phyloP scores from a whole-genome alignment of 2,113 vertebrate genomes.

The Nerophis lumbriciformis region DNA sequence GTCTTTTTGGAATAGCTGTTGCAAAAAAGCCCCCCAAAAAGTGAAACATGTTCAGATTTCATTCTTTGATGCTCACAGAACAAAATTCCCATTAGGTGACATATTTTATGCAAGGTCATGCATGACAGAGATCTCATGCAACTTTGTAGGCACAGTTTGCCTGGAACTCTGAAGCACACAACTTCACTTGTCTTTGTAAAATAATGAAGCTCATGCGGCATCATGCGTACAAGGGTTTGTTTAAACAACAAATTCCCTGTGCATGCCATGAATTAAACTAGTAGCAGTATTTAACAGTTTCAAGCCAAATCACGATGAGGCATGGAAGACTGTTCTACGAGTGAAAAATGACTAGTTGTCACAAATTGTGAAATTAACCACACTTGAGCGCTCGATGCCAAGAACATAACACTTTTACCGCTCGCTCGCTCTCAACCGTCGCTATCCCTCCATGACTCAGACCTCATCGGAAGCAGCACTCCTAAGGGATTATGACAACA shows the following conservation, averaged over 20 bases:
- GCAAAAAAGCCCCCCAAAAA: too few species aligned
- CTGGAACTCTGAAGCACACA: too few species aligned
- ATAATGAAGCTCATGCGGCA: too few species aligned
- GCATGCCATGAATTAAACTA: constrained; percentile 5
- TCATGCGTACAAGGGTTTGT: neutral
- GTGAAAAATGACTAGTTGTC: constrained; percentile 14
- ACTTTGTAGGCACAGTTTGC: too few species aligned
- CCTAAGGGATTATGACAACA: constrained; percentile 28
- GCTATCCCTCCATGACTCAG: constrained; percentile 46
- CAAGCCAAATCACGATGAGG: constrained; percentile 5
- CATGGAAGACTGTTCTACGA: constrained; percentile 12
- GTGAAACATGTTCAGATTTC: too few species aligned
- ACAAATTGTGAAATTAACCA: constrained; percentile 25
- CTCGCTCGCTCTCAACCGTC: neutral
- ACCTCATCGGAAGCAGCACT: constrained; percentile 26
- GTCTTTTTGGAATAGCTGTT: too few species aligned
- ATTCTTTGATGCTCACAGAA: too few species aligned
- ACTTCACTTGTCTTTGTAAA: too few species aligned
- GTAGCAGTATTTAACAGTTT: constrained; percentile 1
- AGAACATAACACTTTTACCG: constrained; percentile 20
- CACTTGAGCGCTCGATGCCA: constrained; percentile 15
- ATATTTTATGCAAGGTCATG: too few species aligned
- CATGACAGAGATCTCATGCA: too few species aligned
- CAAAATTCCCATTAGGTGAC: too few species aligned
- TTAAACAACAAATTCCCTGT: neutral